A percentile compares a stretch with the other conserved stretches of the same genome.
phyloP scores from a whole-genome alignment of 1,140 invertebrate species.

The Trichonephila clavipes region DNA sequence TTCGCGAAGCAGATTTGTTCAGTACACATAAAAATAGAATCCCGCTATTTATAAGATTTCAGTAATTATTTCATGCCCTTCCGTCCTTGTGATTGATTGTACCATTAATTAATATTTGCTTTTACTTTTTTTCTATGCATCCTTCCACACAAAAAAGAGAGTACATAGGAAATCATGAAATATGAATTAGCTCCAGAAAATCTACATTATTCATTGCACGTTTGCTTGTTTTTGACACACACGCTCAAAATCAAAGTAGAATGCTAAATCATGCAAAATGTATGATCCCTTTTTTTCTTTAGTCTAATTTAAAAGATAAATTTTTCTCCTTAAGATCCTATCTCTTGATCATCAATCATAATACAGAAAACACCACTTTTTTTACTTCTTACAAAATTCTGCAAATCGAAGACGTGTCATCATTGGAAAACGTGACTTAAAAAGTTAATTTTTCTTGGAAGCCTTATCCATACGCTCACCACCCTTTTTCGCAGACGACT shows the following conservation, averaged over 20 bases:
- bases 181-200: conserved; percentile 30
- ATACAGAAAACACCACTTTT: conserved; percentile 42
- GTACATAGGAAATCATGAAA: background rate
- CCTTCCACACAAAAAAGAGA: background rate
- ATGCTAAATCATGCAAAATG: conserved; percentile 53
- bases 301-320: conserved; percentile 58
- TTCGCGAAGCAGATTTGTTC: too few species aligned
- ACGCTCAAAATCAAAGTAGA: conserved; percentile 5
- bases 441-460: conserved; percentile 68
- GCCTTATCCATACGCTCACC: background rate
- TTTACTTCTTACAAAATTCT: conserved; percentile 39
- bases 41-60: too few species aligned
- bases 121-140: background rate
- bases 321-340: conserved; percentile 45
- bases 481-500: background rate
- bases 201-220: background rate
- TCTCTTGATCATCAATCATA: conserved; percentile 62
- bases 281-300: conserved; percentile 2
- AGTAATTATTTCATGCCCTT: background rate
- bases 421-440: conserved; percentile 61
- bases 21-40: too few species aligned
- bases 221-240: background rate
- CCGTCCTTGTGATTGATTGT: background rate
- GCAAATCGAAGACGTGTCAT: conserved; percentile 65
- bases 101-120: background rate